phyloP scores from a whole-genome alignment of 2,888 invertebrate species.

The Melieria omissa region DNA sequence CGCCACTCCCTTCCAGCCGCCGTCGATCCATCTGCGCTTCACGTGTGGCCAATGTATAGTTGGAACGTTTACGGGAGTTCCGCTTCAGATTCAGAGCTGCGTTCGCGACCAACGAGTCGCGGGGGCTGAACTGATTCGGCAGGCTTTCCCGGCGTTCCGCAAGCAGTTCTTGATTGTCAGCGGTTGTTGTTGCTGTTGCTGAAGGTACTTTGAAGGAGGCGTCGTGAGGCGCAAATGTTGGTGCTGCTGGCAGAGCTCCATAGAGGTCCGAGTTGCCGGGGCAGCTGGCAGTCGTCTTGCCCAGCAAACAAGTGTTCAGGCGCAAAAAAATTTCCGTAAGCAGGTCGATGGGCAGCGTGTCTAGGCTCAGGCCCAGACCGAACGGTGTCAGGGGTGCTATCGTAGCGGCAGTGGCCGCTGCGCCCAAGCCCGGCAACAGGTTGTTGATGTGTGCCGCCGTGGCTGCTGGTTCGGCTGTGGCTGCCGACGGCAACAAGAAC shows the following conservation, averaged over 20 bases:
- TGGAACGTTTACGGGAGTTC: conserved; percentile 7
- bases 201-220: background rate
- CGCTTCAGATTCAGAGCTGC: conserved; percentile 16
- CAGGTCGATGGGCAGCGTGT: conserved; percentile 37
- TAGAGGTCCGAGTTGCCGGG: background rate
- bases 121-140: background rate
- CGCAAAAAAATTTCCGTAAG: conserved; percentile 41
- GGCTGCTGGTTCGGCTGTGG: background rate
- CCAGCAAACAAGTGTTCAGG: conserved; percentile 20
- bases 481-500: conserved; percentile 4
- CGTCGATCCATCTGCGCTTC: conserved; percentile 11
- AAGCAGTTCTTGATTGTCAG: background rate
- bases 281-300: background rate
- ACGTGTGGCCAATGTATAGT: background rate
- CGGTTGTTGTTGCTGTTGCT: background rate
- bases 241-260: background rate
- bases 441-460: background rate
- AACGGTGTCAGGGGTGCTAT: background rate
- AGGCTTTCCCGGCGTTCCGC: background rate
- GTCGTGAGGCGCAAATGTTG: conserved; percentile 13
- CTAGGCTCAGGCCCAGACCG: conserved; percentile 12
- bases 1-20: background rate
- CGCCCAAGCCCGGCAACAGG: background rate
- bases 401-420: conserved; percentile 6
- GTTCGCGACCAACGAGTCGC: background rate